Percentiles rank a stretch among this genome's conserved stretches.
Evolutionary conservation across 2,113 vertebrate genomes (phyloP).

Genomic region (Oreochromis aureus): DNA sequence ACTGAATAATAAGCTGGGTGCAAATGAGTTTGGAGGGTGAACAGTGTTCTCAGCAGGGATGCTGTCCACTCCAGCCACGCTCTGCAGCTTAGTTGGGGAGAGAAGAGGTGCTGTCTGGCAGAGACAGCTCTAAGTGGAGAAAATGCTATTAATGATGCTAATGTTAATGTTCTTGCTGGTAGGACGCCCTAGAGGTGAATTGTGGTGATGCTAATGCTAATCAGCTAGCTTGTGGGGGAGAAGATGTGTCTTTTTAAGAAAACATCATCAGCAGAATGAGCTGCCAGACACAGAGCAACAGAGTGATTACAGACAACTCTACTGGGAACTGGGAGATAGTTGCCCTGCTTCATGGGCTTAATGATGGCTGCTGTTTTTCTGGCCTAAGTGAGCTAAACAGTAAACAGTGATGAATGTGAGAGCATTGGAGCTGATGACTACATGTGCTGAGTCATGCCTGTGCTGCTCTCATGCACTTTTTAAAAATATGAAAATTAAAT

Average conservation of each 20-base stretch:
- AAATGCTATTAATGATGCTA: conserved; percentile 35
- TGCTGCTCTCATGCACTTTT: neutral
- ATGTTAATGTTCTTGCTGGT: conserved; percentile 33
- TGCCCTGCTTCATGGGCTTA: neutral
- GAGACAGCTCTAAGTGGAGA: conserved; percentile 52
- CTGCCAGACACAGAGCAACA: conserved; percentile 25
- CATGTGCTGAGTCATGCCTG: neutral
- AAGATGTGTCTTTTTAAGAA: conserved; percentile 52
- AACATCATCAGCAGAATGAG: conserved; percentile 39
- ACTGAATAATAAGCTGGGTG: conserved; percentile 14
- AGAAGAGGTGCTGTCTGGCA: conserved; percentile 29
- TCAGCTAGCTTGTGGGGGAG: conserved; percentile 32
- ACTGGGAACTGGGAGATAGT: neutral
- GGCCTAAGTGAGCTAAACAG: neutral
- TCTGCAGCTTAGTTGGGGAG: conserved; percentile 23
- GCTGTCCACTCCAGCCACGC: conserved; percentile 8
- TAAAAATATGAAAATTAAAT: neutral
- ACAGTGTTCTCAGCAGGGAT: conserved; percentile 20
- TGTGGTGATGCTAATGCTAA: conserved; percentile 53
- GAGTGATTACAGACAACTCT: neutral
- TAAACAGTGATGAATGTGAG: neutral
- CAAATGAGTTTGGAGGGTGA: conserved; percentile 38
- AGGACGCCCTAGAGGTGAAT: conserved; percentile 20
- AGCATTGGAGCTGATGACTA: neutral
- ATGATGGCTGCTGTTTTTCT: neutral